Evolutionary conservation across 2,888 invertebrate genomes (phyloP), one percentile per base, ranked within the genome.

Genomic region (Steinernema carpocapsae): DNA sequence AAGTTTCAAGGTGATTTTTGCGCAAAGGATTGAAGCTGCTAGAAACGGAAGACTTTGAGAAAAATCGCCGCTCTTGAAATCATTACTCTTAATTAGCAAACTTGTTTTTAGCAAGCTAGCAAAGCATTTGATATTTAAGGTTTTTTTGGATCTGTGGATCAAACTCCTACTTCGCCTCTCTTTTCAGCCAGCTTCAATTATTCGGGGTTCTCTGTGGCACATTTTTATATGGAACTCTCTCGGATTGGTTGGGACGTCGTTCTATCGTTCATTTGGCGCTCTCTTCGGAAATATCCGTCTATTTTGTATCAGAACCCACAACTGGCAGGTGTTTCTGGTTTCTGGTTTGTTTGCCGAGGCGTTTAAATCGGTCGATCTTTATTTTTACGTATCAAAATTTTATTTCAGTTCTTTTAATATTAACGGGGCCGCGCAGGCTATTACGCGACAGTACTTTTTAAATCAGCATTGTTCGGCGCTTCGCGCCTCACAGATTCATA

Each of bases 91-190:
- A 56, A 43, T 4, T 24, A 83, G 43, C 85, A 85, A n/a, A 82
- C 86, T 1, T 85, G 85, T 6, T 26, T 83, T 22, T 77, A 85
- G 74, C 86, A 78, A 74, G 78, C 78, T 24, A 87, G 80, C 82
- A 42, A 82, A 80, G 77, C 19, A 80, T 43, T 82, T 81, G 26
- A 80, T 82, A 0, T 82, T 81, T 83, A 73, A 82, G 82, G 77
- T 81, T 37, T n/a, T n/a, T 37, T 24, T 42, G 37, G 70, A 17
- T 70, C 24, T 70, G 70, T n/a, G 86, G 86, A 79, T 85, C 24
- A 87, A 86, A 72, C 81, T 81, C 19, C 74, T 80, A 14, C 74
- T 75, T 6, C 78, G 82, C 4, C 85, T 85, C 64, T 75, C 74
- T 14, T 74, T 78, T 26, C 76, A 82, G 45, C 86, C 86, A 59